Percentiles rank a stretch among this genome's conserved stretches.
Conservation (phyloP, 2,113 vertebrate species). For the Setophaga petechia region DNA sequence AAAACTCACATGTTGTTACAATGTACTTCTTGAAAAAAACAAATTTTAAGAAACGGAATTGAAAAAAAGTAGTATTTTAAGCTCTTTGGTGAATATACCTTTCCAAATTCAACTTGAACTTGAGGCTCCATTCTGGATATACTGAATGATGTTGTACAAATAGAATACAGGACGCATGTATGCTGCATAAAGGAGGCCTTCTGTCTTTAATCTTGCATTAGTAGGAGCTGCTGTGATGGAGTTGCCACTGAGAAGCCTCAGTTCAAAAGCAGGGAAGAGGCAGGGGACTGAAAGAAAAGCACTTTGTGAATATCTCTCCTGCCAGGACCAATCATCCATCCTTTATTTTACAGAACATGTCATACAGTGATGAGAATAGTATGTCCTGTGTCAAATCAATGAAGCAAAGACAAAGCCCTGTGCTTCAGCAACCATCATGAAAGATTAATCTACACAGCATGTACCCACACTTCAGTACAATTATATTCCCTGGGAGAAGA, state of each 20-base stretch:
- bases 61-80: neutral
- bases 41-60: neutral
- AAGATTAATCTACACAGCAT: neutral
- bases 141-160: neutral
- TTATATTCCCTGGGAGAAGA: conserved; percentile 34
- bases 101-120: neutral
- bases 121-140: neutral
- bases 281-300: neutral
- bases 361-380: conserved; percentile 28
- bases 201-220: neutral
- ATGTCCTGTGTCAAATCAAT: conserved; percentile 57
- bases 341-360: conserved; percentile 28
- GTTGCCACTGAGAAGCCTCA: neutral
- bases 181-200: neutral
- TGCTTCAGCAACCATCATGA: neutral
- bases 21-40: neutral
- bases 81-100: neutral
- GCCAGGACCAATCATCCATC: conserved; percentile 21
- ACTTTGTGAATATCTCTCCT: neutral
- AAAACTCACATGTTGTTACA: neutral
- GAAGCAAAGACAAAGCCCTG: conserved; percentile 23
- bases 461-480: neutral
- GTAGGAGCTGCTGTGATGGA: neutral
- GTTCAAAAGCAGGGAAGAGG: neutral
- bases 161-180: neutral